phyloP scores from a whole-genome alignment of 2,888 invertebrate genomes.

The Cryptus viduatorius region DNA sequence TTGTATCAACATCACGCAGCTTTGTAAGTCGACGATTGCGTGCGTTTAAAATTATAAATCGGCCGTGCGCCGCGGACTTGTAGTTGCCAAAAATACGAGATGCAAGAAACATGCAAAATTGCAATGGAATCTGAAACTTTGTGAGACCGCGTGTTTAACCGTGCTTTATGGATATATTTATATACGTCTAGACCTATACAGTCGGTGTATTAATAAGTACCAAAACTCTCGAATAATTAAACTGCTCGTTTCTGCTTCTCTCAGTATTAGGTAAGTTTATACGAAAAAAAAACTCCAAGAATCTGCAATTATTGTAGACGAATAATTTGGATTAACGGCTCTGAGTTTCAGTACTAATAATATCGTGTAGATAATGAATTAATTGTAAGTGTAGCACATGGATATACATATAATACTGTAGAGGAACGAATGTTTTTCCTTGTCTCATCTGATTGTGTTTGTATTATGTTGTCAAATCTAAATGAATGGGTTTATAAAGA shows the following conservation, averaged over 20 bases:
- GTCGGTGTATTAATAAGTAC: constrained; percentile 52
- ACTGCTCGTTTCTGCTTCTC: constrained; percentile 46
- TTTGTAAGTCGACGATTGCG: constrained; percentile 68
- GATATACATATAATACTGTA: constrained; percentile 19
- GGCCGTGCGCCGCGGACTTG: constrained; percentile 71
- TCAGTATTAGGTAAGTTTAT: constrained; percentile 66
- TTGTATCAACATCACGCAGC: constrained; percentile 54
- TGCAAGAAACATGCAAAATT: constrained; percentile 72
- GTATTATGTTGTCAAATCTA: constrained; percentile 32
- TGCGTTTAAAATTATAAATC: constrained; percentile 77
- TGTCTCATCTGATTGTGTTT: constrained; percentile 39
- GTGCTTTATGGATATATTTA: constrained; percentile 52
- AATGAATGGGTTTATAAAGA: not conserved
- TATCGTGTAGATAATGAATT: constrained; percentile 47
- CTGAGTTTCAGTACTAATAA: constrained; percentile 43
- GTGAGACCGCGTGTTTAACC: constrained; percentile 50
- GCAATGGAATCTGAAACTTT: constrained; percentile 68
- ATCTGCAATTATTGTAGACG: constrained; percentile 30
- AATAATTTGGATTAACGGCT: constrained; percentile 33
- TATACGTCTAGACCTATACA: constrained; percentile 35
- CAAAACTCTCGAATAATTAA: constrained; percentile 47
- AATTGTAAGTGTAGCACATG: constrained; percentile 52
- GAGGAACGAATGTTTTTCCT: constrained; percentile 32
- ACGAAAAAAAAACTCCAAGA: not conserved
- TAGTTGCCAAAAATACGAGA: constrained; percentile 75